These are phyloP conservation scores for Sicus ferrugineus DNA, from an alignment of 2,888 invertebrate species.

Conservation along the genomic window DNA sequence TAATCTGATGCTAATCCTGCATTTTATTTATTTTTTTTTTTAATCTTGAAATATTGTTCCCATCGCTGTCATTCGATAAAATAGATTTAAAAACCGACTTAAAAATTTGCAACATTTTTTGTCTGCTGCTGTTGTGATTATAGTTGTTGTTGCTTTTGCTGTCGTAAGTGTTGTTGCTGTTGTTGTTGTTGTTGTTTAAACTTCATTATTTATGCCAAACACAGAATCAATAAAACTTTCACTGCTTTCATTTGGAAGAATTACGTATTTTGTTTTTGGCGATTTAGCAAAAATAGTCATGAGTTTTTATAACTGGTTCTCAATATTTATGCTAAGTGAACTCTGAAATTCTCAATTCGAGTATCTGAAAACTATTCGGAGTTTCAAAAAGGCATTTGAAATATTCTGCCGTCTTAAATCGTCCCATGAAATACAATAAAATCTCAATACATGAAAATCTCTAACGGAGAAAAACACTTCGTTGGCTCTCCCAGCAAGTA, in stretches of 20 bases:
- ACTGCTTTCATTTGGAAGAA: not conserved
- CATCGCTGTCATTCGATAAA: not conserved
- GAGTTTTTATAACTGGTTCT: not conserved
- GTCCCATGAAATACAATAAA: not conserved
- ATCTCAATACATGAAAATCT: too few relatives aligned
- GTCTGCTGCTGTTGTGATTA: not conserved
- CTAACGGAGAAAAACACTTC: not conserved
- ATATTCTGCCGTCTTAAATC: too few relatives aligned
- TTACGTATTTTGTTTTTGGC: too few relatives aligned
- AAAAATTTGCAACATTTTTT: slow-evolving; percentile 3
- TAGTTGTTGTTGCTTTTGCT: not conserved
- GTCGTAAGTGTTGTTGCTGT: not conserved
- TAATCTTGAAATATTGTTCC: slow-evolving; percentile 1
- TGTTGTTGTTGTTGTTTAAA: not conserved
- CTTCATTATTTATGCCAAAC: not conserved
- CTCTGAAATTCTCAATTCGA: not conserved
- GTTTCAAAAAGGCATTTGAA: too few relatives aligned
- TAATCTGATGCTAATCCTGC: slow-evolving; percentile 3
- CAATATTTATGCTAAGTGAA: not conserved
- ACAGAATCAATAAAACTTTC: slow-evolving; percentile 14
- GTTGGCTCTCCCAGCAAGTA: too few relatives aligned
- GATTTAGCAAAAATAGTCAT: not conserved
- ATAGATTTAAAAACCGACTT: not conserved
- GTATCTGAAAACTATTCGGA: not conserved
- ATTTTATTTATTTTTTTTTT: not conserved